Evolutionary conservation across 1,140 invertebrate genomes (phyloP), one percentile per base, ranked within the genome.

Genomic region (Scaptomyza graminum): DNA sequence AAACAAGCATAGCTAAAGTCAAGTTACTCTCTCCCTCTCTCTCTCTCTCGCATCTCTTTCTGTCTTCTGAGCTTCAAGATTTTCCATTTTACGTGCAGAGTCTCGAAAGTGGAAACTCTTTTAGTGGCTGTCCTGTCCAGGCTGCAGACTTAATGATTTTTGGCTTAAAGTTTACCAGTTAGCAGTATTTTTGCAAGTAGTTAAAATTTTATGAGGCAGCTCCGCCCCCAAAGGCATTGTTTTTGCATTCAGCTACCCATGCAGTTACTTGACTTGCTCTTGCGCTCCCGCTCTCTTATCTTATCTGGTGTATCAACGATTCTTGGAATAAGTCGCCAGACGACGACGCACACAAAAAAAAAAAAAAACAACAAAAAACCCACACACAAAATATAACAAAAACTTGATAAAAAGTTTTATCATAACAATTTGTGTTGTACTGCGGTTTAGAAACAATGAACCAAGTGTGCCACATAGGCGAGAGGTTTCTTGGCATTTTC

Each of bases 381-480:
- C 12, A 3, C 15, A 18, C 16, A 11, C 34, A 61, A 70, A 69
- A 69, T 63, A 74, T 72, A 52, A 78, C 52, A 72, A 79, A 84
- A 87, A 88, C 83, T 87, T 87, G 82, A 88, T 87, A 87, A 88
- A 88, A 87, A 87, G 83, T 87, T 87, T 88, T 87, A 88, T 88
- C 83, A 87, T 87, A 87, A 87, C 82, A 87, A 87, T 87, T 87
- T 87, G 82, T 92, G 67, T 85, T 85, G 78, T 88, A 82, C 73
- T 87, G 69, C 68, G 50, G 56, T 41, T 41, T 44, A 16, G 9
- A 12, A 63, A 68, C 74, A 62, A 63, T 54, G 69, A 59, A 72
- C 69, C 73, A 87, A 82, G 70, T 60, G 50, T 46, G 47, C 22
- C 55, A 54, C 41, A 61, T 43, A 55, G 64, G 55, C 15, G 15